Percentiles rank a stretch among this genome's conserved stretches.
phyloP scores from a whole-genome alignment of 2,797 vertebrate genomes.

The Pogonophryne albipinna region DNA sequence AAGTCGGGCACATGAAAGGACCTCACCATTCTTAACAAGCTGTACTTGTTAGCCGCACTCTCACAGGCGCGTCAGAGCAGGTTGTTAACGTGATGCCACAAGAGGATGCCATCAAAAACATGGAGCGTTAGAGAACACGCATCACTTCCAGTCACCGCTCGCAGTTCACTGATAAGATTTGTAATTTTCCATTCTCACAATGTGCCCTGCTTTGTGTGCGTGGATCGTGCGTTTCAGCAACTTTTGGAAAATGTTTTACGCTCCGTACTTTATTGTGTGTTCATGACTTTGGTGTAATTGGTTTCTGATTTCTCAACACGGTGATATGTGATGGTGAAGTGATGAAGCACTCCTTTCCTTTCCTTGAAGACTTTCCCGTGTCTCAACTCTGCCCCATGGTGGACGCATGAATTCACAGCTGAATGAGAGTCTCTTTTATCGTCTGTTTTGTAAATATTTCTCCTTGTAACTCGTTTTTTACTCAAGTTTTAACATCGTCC shows the following conservation, averaged over 20 bases:
- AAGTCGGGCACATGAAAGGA: conserved; percentile 56
- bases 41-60: conserved; percentile 53
- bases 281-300: background rate
- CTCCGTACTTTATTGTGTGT: too few relatives aligned
- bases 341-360: background rate
- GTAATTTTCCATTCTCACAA: conserved; percentile 55
- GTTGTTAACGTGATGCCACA: conserved; percentile 65
- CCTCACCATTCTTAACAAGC: conserved; percentile 27
- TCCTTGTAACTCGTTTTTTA: background rate
- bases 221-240: background rate
- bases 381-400: conserved; percentile 73
- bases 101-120: conserved; percentile 28
- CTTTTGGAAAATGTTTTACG: too few relatives aligned
- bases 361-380: conserved; percentile 5
- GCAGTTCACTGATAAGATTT: conserved; percentile 43
- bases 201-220: background rate
- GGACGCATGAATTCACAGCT: conserved; percentile 52
- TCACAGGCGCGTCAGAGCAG: conserved; percentile 41
- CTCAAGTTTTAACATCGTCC: background rate
- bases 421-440: too few relatives aligned
- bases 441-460: too few relatives aligned
- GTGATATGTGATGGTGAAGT: background rate
- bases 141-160: conserved; percentile 59
- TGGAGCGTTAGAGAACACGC: conserved; percentile 6
- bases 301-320: background rate